Conservation (phyloP, 1,140 invertebrate genomes). For the Whitmania pigra region DNA sequence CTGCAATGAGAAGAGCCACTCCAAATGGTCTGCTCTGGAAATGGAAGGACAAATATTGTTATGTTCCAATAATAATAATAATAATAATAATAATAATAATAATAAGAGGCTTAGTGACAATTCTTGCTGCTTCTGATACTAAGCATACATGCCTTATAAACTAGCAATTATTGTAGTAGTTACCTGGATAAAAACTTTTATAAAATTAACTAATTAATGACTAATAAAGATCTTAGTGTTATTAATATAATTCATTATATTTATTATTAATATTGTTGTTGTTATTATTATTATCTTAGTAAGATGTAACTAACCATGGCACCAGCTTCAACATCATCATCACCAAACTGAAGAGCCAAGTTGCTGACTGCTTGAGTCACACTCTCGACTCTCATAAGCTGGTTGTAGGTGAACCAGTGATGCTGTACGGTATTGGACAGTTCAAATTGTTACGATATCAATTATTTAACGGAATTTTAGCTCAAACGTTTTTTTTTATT, state of each 20-base stretch:
- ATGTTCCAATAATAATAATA: no score
- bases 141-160: no score
- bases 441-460: neutral
- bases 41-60: neutral
- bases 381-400: slow-evolving; percentile 89
- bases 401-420: slow-evolving; percentile 95
- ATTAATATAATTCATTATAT: no score
- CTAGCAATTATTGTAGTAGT: no score
- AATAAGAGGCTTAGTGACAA: no score
- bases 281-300: neutral
- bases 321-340: slow-evolving; percentile 79
- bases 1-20: slow-evolving; percentile 63
- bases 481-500: no score
- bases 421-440: slow-evolving; percentile 51
- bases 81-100: no score
- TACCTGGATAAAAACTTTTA: no score
- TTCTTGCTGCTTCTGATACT: no score
- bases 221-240: no score
- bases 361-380: slow-evolving; percentile 96
- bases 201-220: no score
- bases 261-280: slow-evolving; percentile 3
- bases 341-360: slow-evolving; percentile 93
- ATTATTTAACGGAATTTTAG: neutral
- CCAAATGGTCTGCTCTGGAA: slow-evolving; percentile 85
- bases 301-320: slow-evolving; percentile 61